Percentiles rank a stretch among this genome's conserved stretches.
phyloP scores from a whole-genome alignment of 2,113 vertebrate species.

The Corythaeola cristata region DNA sequence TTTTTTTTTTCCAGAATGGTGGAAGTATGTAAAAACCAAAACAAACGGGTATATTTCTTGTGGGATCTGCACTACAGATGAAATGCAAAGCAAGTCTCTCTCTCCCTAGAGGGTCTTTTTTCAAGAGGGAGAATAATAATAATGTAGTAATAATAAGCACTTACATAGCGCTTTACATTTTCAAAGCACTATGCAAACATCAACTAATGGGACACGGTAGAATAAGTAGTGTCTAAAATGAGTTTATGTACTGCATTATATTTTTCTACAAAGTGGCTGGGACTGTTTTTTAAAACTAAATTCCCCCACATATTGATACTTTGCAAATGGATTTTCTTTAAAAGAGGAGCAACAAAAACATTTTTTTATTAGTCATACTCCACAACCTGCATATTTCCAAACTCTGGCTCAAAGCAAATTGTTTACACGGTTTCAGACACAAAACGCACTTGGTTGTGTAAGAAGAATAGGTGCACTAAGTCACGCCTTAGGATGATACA shows the following conservation, averaged over 20 bases:
- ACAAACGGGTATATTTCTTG: constrained; percentile 38
- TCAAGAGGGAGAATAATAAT: constrained; percentile 69
- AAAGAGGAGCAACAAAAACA: neutral
- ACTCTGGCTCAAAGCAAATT: constrained; percentile 2
- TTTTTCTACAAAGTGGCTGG: constrained; percentile 42
- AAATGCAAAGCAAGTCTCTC: constrained; percentile 60
- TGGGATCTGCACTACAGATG: constrained; percentile 31
- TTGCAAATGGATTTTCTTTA: constrained; percentile 29
- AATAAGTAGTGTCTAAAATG: constrained; percentile 64
- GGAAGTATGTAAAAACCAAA: constrained; percentile 28
- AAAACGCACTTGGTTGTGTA: constrained; percentile 44
- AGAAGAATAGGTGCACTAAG: constrained; percentile 58
- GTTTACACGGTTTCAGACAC: constrained; percentile 55
- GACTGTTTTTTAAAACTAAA: constrained; percentile 48
- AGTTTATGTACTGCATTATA: constrained; percentile 62
- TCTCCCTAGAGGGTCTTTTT: constrained; percentile 57
- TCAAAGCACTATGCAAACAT: constrained; percentile 60
- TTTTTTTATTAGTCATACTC: neutral
- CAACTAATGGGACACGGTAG: constrained; percentile 65
- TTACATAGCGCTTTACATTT: constrained; percentile 71
- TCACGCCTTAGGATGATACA: constrained; percentile 36
- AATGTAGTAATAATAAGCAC: constrained; percentile 71
- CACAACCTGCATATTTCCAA: neutral
- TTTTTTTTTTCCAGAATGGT: neutral
- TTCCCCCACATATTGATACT: constrained; percentile 19